Base-by-base conservation (phyloP, 2,888 invertebrate species). In the Cordilura impudica region DNA sequence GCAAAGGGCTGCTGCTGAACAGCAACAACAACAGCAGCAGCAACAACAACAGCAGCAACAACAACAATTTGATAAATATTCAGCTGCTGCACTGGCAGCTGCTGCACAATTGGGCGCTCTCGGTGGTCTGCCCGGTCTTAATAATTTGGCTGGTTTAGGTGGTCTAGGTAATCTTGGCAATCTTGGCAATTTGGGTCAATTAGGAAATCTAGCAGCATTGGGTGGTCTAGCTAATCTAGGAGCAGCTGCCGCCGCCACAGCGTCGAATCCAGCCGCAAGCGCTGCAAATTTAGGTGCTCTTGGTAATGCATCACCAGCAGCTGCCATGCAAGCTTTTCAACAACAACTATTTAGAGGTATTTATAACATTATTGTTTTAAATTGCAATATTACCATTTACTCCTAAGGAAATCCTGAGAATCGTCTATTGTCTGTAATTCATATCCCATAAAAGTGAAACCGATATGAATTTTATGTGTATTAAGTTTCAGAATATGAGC, bases 301-400 rank as follows among this genome's bases (percentile, higher is more conserved):
- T 78, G 86, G 87, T 19, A 89, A 87, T 70, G 84, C 87, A 18
- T 87, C 89, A 23, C 83, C 91, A 79, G 93, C 93, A 7, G 94
- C 95, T 43, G 94, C 95, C 76, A 95, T 96, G 91, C 96, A 96
- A 88, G 96, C 95, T 0, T 89, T 96, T 82, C 96, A 96, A 84
- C 96, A 96, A 84, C 96, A 96, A 89, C 91, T 96, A 83, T 91
- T 96, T 67, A 92, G 96, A 92, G 95, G 96, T 94, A 86, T 84
- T 87, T 18, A 31, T 4, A 29, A 26, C 8, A 23, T 29, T 31
- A n/a, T n/a, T n/a, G n/a, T n/a, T n/a, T n/a, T n/a, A n/a, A n/a
- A n/a, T n/a, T n/a, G n/a, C n/a, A n/a, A n/a, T n/a, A n/a, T n/a
- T n/a, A n/a, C n/a, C n/a, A n/a, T n/a, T n/a, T n/a, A n/a, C n/a